Base-by-base conservation (phyloP, 2,888 invertebrate genomes). In the Resseliella maxima region DNA sequence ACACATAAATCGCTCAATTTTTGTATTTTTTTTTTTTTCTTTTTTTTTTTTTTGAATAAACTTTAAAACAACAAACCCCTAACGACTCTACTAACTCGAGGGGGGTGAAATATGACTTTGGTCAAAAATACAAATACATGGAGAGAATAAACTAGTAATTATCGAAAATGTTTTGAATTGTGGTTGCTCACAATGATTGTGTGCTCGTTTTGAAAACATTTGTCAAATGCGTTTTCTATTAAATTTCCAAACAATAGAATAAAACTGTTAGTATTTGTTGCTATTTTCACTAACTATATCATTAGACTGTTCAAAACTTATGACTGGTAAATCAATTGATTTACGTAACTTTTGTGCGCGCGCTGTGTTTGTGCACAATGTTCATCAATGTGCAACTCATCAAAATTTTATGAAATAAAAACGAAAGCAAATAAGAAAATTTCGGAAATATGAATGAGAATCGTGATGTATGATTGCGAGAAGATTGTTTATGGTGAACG, bases 1-100 rank as follows among this genome's bases (percentile, higher is more conserved):
- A 72, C 15, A 59, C 50, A 72, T 35, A 72, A 72, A 72, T 31
- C 72, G 35, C 72, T 72, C 72, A 72, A 72, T 72, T 72, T 72
- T n/a, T n/a, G n/a, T n/a, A n/a, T n/a, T n/a, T n/a, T n/a, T n/a
- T n/a, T n/a, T n/a, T 72, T 72, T 12, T 50, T 50, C 2, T 41
- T 72, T 72, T 12, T 50, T 50, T 8, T 41, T 41, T 59, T n/a
- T 12, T 50, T 50, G n/a, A 31, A 72, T 31, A 72, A 72, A 72
- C 31, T 72, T 72, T 72, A 72, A 24, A 72, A 72, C 31, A 50
- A 72, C 31, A 31, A 72, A 72, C 72, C 72, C 72, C 2, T n/a
- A 72, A 2, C 72, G 72, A 8, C 10, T 59, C 50, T 2, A 50
- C n/a, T 21, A 59, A 8, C 31, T 72, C 10, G 21, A 18, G 50